A percentile compares a stretch with the other conserved stretches of the same genome.
These are phyloP conservation scores for Pelobates cultripes DNA, from an alignment of 2,797 vertebrate species.

Conservation along the genomic window DNA sequence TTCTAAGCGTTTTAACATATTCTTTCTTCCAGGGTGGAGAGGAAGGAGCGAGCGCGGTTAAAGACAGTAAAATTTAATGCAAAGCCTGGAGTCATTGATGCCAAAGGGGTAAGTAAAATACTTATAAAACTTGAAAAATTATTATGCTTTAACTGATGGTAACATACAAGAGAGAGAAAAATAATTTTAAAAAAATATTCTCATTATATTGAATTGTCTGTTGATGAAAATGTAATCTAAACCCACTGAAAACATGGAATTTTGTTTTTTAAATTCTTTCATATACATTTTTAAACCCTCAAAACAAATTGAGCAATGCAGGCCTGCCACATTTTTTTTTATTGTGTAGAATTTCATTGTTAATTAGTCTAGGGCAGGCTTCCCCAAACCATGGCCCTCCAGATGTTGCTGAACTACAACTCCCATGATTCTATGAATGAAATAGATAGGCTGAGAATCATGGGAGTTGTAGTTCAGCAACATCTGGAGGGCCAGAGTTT, in stretches of 20 bases:
- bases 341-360: neutral
- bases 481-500: no score
- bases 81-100: constrained; percentile 89
- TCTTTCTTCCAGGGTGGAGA: constrained; percentile 83
- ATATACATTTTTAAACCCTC: neutral
- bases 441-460: no score
- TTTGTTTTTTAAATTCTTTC: neutral
- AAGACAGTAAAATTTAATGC: constrained; percentile 98
- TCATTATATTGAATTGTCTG: no score
- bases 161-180: no score
- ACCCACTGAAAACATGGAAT: neutral
- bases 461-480: no score
- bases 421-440: no score
- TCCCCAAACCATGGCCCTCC: no score
- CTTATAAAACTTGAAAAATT: neutral
- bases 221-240: no score
- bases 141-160: neutral
- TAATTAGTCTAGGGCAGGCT: no score
- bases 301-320: neutral
- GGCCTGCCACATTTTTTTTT: constrained; percentile 3
- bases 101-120: constrained; percentile 87
- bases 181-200: no score
- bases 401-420: no score
- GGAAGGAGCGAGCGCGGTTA: constrained; percentile 92
- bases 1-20: constrained; percentile 13